Conservation (phyloP, 2,113 vertebrate species). For the Rousettus leschenaultii region DNA sequence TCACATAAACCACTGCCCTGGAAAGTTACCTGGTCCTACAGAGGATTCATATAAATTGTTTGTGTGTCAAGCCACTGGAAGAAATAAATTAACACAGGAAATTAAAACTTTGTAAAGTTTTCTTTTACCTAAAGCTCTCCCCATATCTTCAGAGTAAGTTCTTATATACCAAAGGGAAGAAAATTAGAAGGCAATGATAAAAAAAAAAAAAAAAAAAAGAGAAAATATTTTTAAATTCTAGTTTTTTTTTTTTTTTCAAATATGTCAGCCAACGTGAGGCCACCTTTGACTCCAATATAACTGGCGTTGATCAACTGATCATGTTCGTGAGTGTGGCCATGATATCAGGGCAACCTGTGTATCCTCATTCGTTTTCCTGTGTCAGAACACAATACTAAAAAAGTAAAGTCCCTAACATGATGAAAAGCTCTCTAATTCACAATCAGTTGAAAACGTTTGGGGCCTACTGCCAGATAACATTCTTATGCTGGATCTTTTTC, state of each 20-base stretch:
- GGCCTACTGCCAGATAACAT: constrained; percentile 52
- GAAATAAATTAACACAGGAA: background rate
- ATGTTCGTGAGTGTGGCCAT: background rate
- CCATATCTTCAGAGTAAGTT: background rate
- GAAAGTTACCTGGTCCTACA: background rate
- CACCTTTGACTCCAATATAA: background rate
- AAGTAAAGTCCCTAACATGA: background rate
- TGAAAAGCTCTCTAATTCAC: constrained; percentile 60
- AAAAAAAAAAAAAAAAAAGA: too few species aligned
- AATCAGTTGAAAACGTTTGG: constrained; percentile 26
- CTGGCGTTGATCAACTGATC: background rate
- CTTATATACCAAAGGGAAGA: background rate
- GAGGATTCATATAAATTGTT: background rate
- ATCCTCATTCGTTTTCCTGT: background rate
- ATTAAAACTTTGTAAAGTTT: background rate
- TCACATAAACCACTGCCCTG: background rate
- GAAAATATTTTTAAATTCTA: background rate
- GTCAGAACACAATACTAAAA: background rate
- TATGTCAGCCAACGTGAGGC: background rate
- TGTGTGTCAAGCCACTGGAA: background rate
- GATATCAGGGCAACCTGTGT: background rate
- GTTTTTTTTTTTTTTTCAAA: background rate
- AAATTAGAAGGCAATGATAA: background rate
- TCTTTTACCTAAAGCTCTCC: background rate
- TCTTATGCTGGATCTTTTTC: constrained; percentile 28